Evolutionary conservation across 2,888 invertebrate species (phyloP).

Genomic region (Lycophotia porphyrea): DNA sequence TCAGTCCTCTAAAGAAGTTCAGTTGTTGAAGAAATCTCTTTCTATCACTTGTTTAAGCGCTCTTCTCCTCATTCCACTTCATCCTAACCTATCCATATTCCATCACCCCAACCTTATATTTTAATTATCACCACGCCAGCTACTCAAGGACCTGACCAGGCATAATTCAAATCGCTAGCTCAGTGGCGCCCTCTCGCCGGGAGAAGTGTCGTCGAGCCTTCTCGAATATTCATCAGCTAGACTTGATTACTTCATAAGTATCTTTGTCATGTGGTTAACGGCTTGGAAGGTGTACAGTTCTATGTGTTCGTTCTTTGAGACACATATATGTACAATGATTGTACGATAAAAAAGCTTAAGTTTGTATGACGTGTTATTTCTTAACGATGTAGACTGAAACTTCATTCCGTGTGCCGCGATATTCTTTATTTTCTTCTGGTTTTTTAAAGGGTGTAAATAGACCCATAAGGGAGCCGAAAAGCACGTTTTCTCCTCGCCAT

Average conservation of each 20-base stretch:
- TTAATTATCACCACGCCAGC: constrained; percentile 67
- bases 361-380: too few species aligned
- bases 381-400: too few species aligned
- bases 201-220: constrained; percentile 75
- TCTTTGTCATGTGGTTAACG: constrained; percentile 52
- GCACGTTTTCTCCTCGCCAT: too few species aligned
- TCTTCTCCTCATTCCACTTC: background rate
- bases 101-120: constrained; percentile 62
- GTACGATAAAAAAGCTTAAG: background rate
- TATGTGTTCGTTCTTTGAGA: background rate
- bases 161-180: constrained; percentile 81
- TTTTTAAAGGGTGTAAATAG: too few species aligned
- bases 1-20: background rate
- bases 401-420: background rate
- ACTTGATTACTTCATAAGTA: constrained; percentile 77
- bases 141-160: constrained; percentile 78
- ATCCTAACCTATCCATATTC: background rate
- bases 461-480: too few species aligned
- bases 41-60: background rate
- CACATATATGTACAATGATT: background rate
- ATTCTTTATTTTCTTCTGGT: too few species aligned
- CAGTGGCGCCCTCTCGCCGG: constrained; percentile 77
- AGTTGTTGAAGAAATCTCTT: background rate
- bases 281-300: constrained; percentile 11
- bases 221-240: constrained; percentile 86